phyloP scores from a whole-genome alignment of 2,113 vertebrate species.

The Numenius arquata region DNA sequence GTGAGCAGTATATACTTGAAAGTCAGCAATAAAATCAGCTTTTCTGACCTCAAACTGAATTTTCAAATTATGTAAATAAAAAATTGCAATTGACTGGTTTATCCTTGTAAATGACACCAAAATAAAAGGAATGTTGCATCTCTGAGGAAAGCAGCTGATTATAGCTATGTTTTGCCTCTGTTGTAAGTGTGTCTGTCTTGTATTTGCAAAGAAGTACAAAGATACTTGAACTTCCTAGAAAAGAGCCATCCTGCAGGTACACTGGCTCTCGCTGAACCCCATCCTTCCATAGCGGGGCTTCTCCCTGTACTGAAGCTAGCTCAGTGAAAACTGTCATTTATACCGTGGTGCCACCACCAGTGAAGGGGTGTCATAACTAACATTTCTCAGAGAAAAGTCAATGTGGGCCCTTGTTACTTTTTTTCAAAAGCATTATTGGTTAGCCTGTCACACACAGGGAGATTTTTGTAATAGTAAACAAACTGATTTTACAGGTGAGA shows the following conservation, averaged over 20 bases:
- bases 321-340: neutral
- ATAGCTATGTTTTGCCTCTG: neutral
- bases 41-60: neutral
- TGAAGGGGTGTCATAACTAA: neutral
- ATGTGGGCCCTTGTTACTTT: neutral
- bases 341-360: rapidly evolving
- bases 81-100: neutral
- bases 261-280: neutral
- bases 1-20: neutral
- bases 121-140: neutral
- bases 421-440: neutral
- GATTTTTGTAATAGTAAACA: neutral
- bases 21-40: constrained; percentile 10
- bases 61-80: constrained; percentile 13
- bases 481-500: neutral
- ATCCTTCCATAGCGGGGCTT: neutral
- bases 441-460: neutral
- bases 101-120: neutral
- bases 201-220: neutral
- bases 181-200: neutral
- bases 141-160: neutral
- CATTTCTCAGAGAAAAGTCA: neutral
- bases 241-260: neutral
- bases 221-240: neutral
- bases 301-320: neutral